These are phyloP conservation scores for Silurus asotus DNA, from an alignment of 2,113 vertebrate species.

Conservation along the genomic window DNA sequence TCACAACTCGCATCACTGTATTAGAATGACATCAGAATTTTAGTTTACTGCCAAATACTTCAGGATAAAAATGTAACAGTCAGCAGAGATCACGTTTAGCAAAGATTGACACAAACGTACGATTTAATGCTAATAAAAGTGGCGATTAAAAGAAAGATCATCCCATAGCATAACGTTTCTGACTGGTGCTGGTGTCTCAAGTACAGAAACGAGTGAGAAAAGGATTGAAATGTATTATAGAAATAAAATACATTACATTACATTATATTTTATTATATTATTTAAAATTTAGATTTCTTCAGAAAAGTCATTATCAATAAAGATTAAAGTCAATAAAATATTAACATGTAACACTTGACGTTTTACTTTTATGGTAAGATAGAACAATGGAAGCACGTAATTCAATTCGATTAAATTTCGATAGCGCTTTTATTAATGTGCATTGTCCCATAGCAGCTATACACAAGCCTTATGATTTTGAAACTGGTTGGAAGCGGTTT, in stretches of 20 bases:
- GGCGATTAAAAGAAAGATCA: background rate
- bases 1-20: constrained; percentile 26
- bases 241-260: no score
- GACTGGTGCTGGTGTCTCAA: background rate
- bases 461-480: background rate
- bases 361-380: background rate
- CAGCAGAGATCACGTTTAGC: background rate
- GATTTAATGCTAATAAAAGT: background rate
- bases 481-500: background rate
- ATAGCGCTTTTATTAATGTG: no score
- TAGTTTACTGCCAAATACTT: background rate
- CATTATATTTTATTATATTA: no score
- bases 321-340: no score
- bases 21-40: background rate
- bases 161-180: background rate
- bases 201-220: background rate
- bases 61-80: background rate
- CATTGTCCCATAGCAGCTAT: no score
- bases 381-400: background rate
- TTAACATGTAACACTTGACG: background rate
- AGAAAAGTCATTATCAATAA: no score
- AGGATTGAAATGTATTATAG: background rate
- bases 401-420: no score
- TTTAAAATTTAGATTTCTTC: no score
- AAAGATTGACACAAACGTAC: background rate